Evolutionary conservation across 2,797 vertebrate species (phyloP).

Genomic region (Manis crassicaudata): DNA sequence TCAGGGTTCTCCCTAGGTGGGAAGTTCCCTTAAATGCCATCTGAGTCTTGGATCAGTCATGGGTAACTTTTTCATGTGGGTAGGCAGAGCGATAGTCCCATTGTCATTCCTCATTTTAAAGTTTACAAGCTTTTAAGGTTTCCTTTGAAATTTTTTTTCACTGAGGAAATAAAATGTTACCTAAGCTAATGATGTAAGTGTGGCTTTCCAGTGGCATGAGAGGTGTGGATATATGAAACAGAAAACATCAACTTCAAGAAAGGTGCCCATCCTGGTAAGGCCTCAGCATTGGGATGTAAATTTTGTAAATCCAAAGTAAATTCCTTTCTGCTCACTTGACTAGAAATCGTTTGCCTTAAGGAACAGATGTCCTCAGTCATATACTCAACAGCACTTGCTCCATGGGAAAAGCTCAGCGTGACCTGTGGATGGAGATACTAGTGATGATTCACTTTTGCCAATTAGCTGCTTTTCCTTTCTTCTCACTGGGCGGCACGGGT

Average conservation of each 20-base stretch:
- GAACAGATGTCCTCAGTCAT: not conserved
- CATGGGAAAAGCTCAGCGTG: not conserved
- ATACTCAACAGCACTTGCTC: not conserved
- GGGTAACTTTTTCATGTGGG: not conserved
- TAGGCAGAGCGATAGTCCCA: not conserved
- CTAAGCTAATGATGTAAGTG: not conserved
- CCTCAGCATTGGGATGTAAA: not conserved
- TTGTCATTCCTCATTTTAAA: conserved; percentile 31
- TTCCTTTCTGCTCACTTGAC: not conserved
- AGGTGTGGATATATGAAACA: not conserved
- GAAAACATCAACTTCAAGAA: not conserved
- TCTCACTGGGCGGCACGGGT: not conserved
- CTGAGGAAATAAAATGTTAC: not conserved
- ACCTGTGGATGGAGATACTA: not conserved
- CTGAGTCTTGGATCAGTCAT: not conserved
- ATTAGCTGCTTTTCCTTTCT: not conserved
- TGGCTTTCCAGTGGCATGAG: not conserved
- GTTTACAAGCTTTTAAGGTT: not conserved
- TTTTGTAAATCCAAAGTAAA: not conserved
- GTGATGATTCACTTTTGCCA: not conserved
- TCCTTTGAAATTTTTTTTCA: not conserved
- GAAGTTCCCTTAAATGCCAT: not conserved
- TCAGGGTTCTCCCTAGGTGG: not conserved
- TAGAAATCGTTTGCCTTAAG: not conserved
- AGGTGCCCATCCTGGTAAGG: not conserved